phyloP scores from a whole-genome alignment of 2,797 vertebrate species.

The Myotis planiceps region DNA sequence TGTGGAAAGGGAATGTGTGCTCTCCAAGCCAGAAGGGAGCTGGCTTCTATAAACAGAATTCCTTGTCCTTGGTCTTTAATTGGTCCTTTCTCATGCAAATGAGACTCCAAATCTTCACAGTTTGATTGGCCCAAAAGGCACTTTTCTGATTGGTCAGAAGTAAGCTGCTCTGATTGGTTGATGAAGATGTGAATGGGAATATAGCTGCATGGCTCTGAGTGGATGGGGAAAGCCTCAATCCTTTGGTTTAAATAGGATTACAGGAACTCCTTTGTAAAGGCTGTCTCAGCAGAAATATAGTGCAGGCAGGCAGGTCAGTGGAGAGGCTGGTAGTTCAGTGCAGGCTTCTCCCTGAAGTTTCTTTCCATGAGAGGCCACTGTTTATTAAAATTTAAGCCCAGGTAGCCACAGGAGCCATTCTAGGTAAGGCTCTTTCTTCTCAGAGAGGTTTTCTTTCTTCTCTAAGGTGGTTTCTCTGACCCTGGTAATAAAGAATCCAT shows the following conservation, averaged over 20 bases:
- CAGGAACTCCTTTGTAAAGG: neutral
- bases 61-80: neutral
- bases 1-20: neutral
- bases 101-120: neutral
- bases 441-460: neutral
- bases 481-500: neutral
- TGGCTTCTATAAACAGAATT: neutral
- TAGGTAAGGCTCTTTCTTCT: neutral
- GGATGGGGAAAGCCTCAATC: neutral
- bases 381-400: neutral
- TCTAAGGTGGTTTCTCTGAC: neutral
- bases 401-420: neutral
- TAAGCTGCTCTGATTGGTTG: neutral
- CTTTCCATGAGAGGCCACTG: neutral
- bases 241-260: neutral
- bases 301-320: neutral
- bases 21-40: neutral
- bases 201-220: neutral
- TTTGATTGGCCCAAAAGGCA: neutral
- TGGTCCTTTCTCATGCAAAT: neutral
- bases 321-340: neutral
- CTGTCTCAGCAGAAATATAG: neutral
- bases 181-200: neutral
- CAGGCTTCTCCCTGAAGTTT: neutral
- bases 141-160: neutral